Conservation (phyloP, 2,888 invertebrate species). For the Stenchaetothrips biformis region DNA sequence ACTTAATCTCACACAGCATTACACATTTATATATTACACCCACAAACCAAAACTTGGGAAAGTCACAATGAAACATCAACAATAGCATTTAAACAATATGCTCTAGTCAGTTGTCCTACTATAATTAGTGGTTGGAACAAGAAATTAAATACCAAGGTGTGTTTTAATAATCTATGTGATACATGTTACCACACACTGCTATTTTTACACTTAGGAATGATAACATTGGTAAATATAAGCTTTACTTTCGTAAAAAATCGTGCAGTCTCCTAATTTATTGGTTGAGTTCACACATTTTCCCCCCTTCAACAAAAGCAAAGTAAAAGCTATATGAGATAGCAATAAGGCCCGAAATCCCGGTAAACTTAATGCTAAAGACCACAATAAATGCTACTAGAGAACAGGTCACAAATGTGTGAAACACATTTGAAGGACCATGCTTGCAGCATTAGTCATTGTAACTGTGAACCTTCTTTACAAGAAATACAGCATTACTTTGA, state of each 20-base stretch:
- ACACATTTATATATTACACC: neutral
- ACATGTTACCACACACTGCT: neutral
- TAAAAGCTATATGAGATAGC: neutral
- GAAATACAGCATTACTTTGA: too few relatives aligned
- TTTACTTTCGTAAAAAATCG: neutral
- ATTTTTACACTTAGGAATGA: neutral
- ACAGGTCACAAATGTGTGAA: too few relatives aligned
- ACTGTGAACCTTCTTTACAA: too few relatives aligned
- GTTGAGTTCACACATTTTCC: neutral
- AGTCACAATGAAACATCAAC: neutral
- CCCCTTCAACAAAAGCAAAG: neutral
- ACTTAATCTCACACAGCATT: too few relatives aligned
- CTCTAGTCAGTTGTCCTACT: neutral
- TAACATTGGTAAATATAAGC: neutral
- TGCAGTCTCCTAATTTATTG: neutral
- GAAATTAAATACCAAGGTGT: neutral
- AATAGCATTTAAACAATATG: neutral
- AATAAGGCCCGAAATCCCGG: neutral
- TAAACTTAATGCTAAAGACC: neutral
- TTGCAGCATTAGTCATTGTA: too few relatives aligned
- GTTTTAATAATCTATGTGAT: neutral
- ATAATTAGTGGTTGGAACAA: neutral
- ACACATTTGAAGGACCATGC: too few relatives aligned
- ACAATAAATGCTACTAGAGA: too few relatives aligned
- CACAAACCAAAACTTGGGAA: neutral